These are phyloP conservation scores for Achatina immaculata DNA, from an alignment of 1,140 invertebrate species.

Conservation along the genomic window DNA sequence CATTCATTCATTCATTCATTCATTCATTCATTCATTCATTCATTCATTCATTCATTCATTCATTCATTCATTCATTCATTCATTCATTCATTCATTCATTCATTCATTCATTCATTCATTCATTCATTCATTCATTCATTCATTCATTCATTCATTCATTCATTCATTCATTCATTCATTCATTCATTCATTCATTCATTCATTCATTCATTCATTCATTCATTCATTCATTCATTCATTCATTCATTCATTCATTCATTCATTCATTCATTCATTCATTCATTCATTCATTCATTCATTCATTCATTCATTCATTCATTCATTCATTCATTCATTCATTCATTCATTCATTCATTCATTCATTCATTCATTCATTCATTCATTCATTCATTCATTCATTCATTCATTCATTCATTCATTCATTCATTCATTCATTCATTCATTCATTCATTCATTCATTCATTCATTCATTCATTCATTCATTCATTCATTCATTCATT, in stretches of 20 bases:
- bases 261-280: slow-evolving; percentile 15
- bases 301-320: neutral
- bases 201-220: slow-evolving; percentile 26
- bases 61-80: neutral
- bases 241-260: slow-evolving; percentile 26
- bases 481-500: neutral
- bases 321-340: neutral
- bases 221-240: slow-evolving; percentile 26
- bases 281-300: slow-evolving; percentile 6
- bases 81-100: neutral
- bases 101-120: neutral
- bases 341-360: neutral
- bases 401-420: neutral
- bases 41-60: neutral
- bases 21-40: neutral
- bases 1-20: neutral
- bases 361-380: neutral
- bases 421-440: neutral
- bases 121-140: slow-evolving; percentile 6
- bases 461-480: neutral
- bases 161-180: slow-evolving; percentile 6
- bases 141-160: slow-evolving; percentile 26
- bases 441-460: neutral
- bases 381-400: neutral
- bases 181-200: slow-evolving; percentile 18